Conservation (phyloP, 64 coral and sea anemone species). For the Hydrozoanthus tunicans region DNA sequence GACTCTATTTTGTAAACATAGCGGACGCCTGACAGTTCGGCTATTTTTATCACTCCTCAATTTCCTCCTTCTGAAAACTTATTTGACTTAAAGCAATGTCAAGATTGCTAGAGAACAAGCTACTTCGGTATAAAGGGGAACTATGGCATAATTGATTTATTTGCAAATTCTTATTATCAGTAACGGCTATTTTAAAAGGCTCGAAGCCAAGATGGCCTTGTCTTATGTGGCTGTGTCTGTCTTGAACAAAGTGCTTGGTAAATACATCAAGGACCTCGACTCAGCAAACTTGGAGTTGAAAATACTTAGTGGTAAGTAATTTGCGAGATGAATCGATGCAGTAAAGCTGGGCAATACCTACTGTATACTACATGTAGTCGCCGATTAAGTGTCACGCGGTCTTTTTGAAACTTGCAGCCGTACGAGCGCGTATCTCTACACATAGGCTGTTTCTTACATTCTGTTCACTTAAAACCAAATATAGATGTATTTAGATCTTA, state of each 20-base stretch:
- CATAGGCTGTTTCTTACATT: not conserved
- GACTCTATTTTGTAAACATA: not conserved
- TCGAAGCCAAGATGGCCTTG: conserved; percentile 51
- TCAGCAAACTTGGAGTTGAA: conserved; percentile 75
- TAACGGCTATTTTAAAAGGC: not conserved
- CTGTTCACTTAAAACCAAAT: not conserved
- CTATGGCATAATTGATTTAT: not conserved
- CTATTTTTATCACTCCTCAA: not conserved
- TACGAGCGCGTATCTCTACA: not conserved
- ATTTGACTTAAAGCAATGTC: not conserved
- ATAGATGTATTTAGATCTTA: not conserved
- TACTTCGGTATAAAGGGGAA: not conserved
- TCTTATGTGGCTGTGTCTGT: conserved; percentile 75
- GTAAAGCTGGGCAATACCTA: not conserved
- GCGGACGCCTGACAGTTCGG: not conserved
- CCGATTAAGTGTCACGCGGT: too few relatives aligned
- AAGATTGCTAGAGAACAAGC: not conserved
- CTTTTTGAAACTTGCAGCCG: too few relatives aligned
- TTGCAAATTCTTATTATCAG: not conserved
- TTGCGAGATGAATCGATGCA: not conserved
- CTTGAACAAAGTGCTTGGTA: conserved; percentile 86
- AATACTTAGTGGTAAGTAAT: conserved; percentile 79
- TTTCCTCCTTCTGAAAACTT: not conserved
- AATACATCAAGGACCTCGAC: conserved; percentile 93
- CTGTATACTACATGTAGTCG: not conserved